A percentile compares a stretch with the other conserved stretches of the same genome.
These are phyloP conservation scores for Nomada goodeniana DNA, from an alignment of 2,888 invertebrate genomes.

Conservation along the genomic window DNA sequence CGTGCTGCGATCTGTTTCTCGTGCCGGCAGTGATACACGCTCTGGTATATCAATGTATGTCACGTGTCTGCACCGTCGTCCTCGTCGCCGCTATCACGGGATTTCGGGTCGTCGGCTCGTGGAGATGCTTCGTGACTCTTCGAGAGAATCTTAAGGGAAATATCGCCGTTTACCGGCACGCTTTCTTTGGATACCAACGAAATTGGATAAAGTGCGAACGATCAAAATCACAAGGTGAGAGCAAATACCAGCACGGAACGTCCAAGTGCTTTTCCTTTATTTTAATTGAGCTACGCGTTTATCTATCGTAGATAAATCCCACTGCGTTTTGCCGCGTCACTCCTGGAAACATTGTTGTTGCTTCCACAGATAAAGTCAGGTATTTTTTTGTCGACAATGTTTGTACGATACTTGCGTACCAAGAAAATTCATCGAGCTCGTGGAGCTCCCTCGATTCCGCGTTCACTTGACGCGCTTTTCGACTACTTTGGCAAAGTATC, in stretches of 20 bases:
- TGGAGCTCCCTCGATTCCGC: neutral
- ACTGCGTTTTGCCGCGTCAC: neutral
- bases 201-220: constrained; percentile 60
- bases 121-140: constrained; percentile 77
- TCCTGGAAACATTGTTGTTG: neutral
- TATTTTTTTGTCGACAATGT: constrained; percentile 30
- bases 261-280: neutral
- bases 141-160: constrained; percentile 77
- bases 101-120: constrained; percentile 72
- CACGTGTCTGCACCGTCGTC: constrained; percentile 76
- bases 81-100: constrained; percentile 74
- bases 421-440: neutral
- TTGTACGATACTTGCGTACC: constrained; percentile 21
- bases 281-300: neutral
- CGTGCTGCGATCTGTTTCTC: constrained; percentile 61
- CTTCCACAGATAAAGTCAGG: constrained; percentile 11
- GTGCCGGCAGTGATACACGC: constrained; percentile 66
- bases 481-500: neutral
- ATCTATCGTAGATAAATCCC: constrained; percentile 1
- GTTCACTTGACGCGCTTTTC: neutral
- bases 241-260: neutral
- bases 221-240: constrained; percentile 63
- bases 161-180: constrained; percentile 19
- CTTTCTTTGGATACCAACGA: constrained; percentile 59
- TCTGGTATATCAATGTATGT: constrained; percentile 76